Conservation (phyloP, 2,113 vertebrate genomes). For the Rhadina sibilatrix region DNA sequence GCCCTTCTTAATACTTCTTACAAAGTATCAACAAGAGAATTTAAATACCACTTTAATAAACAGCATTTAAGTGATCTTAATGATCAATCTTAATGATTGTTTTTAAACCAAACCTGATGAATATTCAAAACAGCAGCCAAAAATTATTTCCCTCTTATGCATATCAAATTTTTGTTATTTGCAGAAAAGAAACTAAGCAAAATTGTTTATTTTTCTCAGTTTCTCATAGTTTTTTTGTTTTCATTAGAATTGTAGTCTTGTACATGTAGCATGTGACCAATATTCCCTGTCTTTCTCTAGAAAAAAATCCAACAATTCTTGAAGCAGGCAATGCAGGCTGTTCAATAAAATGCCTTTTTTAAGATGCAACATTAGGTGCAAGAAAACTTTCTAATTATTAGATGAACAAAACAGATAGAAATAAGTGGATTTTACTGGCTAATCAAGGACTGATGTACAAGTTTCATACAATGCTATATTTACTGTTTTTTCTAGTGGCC, state of each 20-base stretch:
- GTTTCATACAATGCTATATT: slow-evolving; percentile 29
- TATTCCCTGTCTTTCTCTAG: neutral
- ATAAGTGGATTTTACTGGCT: neutral
- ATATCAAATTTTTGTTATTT: neutral
- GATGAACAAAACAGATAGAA: neutral
- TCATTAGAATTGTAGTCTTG: neutral
- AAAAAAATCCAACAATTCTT: neutral
- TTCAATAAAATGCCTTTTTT: neutral
- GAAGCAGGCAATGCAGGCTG: neutral
- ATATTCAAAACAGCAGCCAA: neutral
- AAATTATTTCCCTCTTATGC: neutral
- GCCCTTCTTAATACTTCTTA: neutral
- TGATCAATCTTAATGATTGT: too few relatives aligned
- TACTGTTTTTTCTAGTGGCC: slow-evolving; percentile 86
- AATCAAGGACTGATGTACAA: neutral
- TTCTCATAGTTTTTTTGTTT: neutral
- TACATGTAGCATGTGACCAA: neutral
- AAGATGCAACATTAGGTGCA: neutral
- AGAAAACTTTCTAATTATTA: neutral
- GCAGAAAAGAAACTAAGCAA: neutral
- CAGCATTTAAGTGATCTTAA: neutral
- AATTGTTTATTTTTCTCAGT: neutral
- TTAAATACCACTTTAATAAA: neutral
- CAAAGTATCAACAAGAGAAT: neutral
- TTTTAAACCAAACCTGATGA: neutral